Evolutionary conservation across 2,113 vertebrate species (phyloP), one percentile per base, ranked within the genome.

Genomic region (Nothoprocta pentlandii): DNA sequence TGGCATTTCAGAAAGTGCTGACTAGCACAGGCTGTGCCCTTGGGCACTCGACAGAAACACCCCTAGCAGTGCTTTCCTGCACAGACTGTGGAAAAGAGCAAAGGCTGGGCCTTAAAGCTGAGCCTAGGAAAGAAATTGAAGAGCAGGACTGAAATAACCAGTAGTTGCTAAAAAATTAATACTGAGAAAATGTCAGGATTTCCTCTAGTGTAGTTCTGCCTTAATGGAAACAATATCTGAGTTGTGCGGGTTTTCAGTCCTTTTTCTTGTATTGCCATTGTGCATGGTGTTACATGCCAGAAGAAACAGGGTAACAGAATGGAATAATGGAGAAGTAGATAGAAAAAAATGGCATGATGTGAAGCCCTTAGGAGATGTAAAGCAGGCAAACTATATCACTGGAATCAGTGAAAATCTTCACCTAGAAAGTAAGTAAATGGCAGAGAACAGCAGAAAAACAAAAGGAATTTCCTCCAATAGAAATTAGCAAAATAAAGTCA

Each of bases 1-100:
- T 49, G 74, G 39, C 49, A 49, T 83, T 91, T 85, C 87, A 73
- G 67, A 61, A 91, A 89, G 36, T 26, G 58, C 10, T 53, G 28
- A 12, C 30, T 41, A 68, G 34, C 28, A 66, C 49, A 79, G 47
- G 1, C 23, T 67, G 2, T 66, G 34, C 9, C 34, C 39, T 19
- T 1, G 3, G 13, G 17, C 28, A 54, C 32, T 13, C 1, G 4
- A 12, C 32, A 2, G 26, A 10, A 34, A n/a, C 10, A 58, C 6
- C 11, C 22, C 12, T 3, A 23, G 16, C 41, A 73, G 16, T 2
- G 30, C 12, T 69, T 30, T 7, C 9, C 44, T 53, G 23, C 71
- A 30, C 68, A 83, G 22, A 15, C 22, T 79, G 53, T 8, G 44
- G n/a, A 32, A 78, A 75, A 76, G 19, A 67, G 7, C 39, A 12